Base-by-base conservation (phyloP, 1,140 invertebrate species). In the Propsilocerus akamusi region DNA sequence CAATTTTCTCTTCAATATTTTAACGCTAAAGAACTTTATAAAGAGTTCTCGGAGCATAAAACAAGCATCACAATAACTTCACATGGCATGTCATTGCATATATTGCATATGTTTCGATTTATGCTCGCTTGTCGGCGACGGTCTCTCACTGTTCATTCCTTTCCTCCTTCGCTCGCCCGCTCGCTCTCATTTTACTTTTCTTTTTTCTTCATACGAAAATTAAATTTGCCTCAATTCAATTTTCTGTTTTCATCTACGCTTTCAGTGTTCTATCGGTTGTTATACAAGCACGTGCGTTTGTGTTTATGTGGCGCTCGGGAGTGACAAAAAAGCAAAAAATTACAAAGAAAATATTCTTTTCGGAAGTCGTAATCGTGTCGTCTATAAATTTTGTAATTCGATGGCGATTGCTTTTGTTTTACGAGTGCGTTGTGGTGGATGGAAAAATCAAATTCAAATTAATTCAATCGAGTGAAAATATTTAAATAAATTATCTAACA, bases 401-500 rank as follows among this genome's bases (percentile, higher is more conserved):
- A 41, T 41, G 34, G 34, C 34, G 22, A 41, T 41, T 41, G n/a
- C n/a, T n/a, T n/a, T n/a, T n/a, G n/a, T n/a, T n/a, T n/a, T n/a
- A n/a, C n/a, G n/a, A n/a, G n/a, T n/a, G n/a, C n/a, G n/a, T n/a
- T n/a, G n/a, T n/a, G n/a, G n/a, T n/a, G n/a, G n/a, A n/a, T n/a
- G n/a, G 17, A 17, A 41, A 41, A 41, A 41, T 41, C 34, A 41
- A 41, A 41, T 41, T 14, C 34, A 41, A 41, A 41, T 41, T 41
- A 41, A 41, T 41, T 41, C 34, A 14, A 17, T 20, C 34, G 22
- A 20, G 8, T 14, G 6, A 30, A 30, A 30, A 30, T 11, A 41
- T 14, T 20, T 20, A 41, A 41, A 7, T 41, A 41, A 41, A 41
- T 8, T 30, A 30, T 30, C 10, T 30, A 30, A 30, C 10, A 11